phyloP scores from a whole-genome alignment of 35 echinoderm and acorn worm genomes.

The Lytechinus pictus region DNA sequence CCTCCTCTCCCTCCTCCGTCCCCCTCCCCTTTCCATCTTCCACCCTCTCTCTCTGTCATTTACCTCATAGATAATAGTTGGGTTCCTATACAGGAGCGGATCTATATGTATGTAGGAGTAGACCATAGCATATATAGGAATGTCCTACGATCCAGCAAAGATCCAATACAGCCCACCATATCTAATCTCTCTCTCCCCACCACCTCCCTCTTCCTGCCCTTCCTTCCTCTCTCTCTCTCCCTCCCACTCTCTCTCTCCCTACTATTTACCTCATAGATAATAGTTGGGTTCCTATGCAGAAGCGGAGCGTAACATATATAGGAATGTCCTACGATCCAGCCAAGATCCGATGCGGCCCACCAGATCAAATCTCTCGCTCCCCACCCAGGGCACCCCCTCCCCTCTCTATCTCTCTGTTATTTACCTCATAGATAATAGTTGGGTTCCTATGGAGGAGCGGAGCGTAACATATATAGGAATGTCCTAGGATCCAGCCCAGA shows the following conservation, averaged over 20 bases:
- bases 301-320: conserved; percentile 95
- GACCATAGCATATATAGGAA: too few species aligned
- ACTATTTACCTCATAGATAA: conserved; percentile 37
- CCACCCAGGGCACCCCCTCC: too few species aligned
- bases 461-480: too few species aligned
- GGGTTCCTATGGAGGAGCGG: conserved; percentile 80
- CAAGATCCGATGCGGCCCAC: conserved; percentile 95
- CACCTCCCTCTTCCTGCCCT: not conserved
- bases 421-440: conserved; percentile 53
- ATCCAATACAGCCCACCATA: conserved; percentile 97
- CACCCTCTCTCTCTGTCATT: not conserved
- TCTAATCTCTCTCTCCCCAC: too few species aligned
- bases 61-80: not conserved
- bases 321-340: conserved; percentile 96
- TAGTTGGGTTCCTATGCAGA: conserved; percentile 72
- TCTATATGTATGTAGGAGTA: too few species aligned
- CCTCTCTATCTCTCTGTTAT: not conserved
- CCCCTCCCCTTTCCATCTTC: not conserved
- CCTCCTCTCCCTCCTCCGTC: not conserved
- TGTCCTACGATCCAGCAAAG: conserved; percentile 95
- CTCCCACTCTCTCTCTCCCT: not conserved
- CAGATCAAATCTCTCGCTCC: not conserved
- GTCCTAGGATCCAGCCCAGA: too few species aligned
- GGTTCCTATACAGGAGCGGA: too few species aligned
- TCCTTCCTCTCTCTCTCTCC: not conserved